These are phyloP conservation scores for Coluber constrictor DNA, from an alignment of 2,797 vertebrate genomes.

Conservation along the genomic window DNA sequence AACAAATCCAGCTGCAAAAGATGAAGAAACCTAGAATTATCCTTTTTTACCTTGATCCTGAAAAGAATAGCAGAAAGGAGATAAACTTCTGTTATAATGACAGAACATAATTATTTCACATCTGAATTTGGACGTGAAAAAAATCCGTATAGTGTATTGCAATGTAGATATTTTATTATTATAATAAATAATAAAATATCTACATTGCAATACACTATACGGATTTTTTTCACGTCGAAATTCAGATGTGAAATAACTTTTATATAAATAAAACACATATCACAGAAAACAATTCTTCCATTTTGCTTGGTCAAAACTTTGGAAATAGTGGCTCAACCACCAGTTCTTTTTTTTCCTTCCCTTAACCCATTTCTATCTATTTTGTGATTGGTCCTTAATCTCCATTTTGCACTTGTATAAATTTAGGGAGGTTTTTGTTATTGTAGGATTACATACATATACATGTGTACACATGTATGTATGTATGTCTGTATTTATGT, in stretches of 20 bases:
- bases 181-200: not conserved
- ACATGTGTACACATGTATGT: too few relatives aligned
- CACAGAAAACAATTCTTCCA: not conserved
- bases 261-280: not conserved
- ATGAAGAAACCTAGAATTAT: not conserved
- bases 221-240: not conserved
- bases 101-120: too few relatives aligned
- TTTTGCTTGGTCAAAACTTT: not conserved
- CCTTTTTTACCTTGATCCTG: not conserved
- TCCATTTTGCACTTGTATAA: not conserved
- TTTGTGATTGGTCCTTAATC: not conserved
- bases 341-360: not conserved
- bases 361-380: not conserved
- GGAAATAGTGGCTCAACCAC: not conserved
- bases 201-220: not conserved
- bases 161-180: too few relatives aligned
- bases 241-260: not conserved
- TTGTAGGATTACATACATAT: not conserved
- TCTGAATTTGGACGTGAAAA: too few relatives aligned
- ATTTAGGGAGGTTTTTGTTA: not conserved
- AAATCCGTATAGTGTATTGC: too few relatives aligned
- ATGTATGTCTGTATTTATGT: too few relatives aligned
- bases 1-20: not conserved
- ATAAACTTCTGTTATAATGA: not conserved
- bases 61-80: not conserved